phyloP scores from a whole-genome alignment of 2,797 vertebrate genomes.

The Betta splendens region DNA sequence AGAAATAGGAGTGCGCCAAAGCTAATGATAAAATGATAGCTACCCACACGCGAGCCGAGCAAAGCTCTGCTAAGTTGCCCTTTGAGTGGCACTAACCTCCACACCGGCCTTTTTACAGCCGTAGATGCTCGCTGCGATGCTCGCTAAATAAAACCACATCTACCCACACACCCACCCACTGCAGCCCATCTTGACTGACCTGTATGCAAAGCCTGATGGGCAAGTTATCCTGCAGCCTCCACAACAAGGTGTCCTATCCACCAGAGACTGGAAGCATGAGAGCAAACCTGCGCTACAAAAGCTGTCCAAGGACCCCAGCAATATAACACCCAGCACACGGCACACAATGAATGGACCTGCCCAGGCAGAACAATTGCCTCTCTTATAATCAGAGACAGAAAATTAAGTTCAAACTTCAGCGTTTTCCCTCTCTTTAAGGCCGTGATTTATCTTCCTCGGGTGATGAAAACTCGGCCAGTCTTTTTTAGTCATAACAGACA shows the following conservation, averaged over 20 bases:
- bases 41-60: conserved; percentile 44
- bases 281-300: conserved; percentile 57
- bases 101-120: conserved; percentile 46
- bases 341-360: conserved; percentile 56
- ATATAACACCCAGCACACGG: conserved; percentile 59
- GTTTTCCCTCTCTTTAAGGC: conserved; percentile 56
- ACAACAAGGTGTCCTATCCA: conserved; percentile 61
- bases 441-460: conserved; percentile 61
- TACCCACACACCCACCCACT: conserved; percentile 60
- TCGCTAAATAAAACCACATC: conserved; percentile 54
- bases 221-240: conserved; percentile 53
- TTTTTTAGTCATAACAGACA: conserved; percentile 76
- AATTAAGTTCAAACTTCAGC: conserved; percentile 65
- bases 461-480: conserved; percentile 69
- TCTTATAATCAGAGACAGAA: conserved; percentile 52
- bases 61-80: conserved; percentile 42
- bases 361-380: conserved; percentile 61
- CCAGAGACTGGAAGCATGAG: conserved; percentile 54
- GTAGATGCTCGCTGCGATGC: conserved; percentile 27
- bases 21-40: conserved; percentile 58
- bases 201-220: conserved; percentile 52
- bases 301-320: conserved; percentile 49
- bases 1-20: conserved; percentile 42
- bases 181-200: conserved; percentile 63
- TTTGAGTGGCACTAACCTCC: conserved; percentile 57